Evolutionary conservation across 1,140 invertebrate species (phyloP), one percentile per base, ranked within the genome.

Genomic region (Lordiphosa stackelbergi): DNA sequence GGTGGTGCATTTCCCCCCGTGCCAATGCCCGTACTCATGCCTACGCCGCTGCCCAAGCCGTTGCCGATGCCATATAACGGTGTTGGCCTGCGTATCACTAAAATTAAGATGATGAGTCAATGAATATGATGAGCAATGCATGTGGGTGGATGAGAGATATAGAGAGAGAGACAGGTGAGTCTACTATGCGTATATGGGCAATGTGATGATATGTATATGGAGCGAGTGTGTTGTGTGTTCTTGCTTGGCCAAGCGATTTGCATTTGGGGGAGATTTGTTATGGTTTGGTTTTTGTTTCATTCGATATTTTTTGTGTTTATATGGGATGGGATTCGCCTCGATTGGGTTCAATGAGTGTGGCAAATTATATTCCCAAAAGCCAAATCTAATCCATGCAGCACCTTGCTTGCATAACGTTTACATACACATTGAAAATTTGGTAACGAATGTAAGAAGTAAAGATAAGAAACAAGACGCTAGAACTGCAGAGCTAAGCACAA

Each of bases 101-200:
- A 86, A 87, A 87, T 86, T 86, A 84, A 83, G 73, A 83, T 83
- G 70, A 87, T 87, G 85, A 86, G 72, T 77, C 62, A 85, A 85
- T 86, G 85, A 86, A 61, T 84, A 84, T 84, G 75, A 84, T 78
- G 72, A 72, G 46, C 59, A 43, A 58, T 62, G 75, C 73, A 13
- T 48, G 65, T 52, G 51, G 16, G 38, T 40, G 53, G 57, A 61
- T 47, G 47, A 28, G 47, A 43, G 42, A 47, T 69, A 46, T 11
- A 24, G 43, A 31, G 7, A 45, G 24, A 45, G 41, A 22, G 40
- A 43, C 5, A 6, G 42, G 6, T 45, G 24, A 45, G 22, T n/a
- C 24, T 45, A 28, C 24, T 7, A 54, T 64, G 77, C 7, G 9
- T 70, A 11, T 52, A 53, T 51, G 46, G 11, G 28, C 22, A 46